Percentiles rank a stretch among this genome's conserved stretches.
These are phyloP conservation scores for Heliconius cydno DNA, from an alignment of 2,888 invertebrate species.

Conservation along the genomic window DNA sequence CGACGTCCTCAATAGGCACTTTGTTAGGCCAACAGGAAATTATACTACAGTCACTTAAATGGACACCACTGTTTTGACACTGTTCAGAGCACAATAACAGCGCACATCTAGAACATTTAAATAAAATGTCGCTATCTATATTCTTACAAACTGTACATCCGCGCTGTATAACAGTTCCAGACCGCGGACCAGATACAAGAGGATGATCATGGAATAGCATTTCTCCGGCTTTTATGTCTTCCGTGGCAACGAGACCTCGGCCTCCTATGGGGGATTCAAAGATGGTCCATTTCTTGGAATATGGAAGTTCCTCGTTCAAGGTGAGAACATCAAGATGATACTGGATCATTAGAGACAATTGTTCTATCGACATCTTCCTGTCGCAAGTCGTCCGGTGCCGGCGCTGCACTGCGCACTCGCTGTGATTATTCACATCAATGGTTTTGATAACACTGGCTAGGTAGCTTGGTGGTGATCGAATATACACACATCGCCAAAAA, in stretches of 20 bases:
- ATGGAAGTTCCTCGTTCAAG: conserved; percentile 57
- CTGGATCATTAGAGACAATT: conserved; percentile 76
- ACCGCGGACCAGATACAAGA: conserved; percentile 87
- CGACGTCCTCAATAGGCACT: conserved; percentile 70
- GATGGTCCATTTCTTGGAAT: conserved; percentile 83
- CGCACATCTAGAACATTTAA: conserved; percentile 86
- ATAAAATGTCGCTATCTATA: conserved; percentile 66
- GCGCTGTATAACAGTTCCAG: conserved; percentile 78
- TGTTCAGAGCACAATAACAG: conserved; percentile 86
- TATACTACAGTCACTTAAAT: conserved; percentile 86
- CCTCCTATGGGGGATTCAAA: conserved; percentile 85
- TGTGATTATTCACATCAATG: conserved; percentile 72
- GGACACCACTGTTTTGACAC: conserved; percentile 84
- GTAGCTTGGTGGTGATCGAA: conserved; percentile 65
- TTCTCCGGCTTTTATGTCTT: conserved; percentile 87
- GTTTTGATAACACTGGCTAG: conserved; percentile 72
- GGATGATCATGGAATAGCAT: conserved; percentile 88
- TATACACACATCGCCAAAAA: conserved; percentile 69
- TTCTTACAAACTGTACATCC: conserved; percentile 87
- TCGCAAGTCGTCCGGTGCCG: conserved; percentile 68
- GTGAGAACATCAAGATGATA: conserved; percentile 72
- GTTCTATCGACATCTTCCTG: conserved; percentile 81
- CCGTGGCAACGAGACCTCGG: conserved; percentile 87
- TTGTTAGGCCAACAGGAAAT: conserved; percentile 84
- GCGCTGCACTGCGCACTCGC: conserved; percentile 75